Evolutionary conservation across 2,797 vertebrate species (phyloP), one percentile per base, ranked within the genome.

Genomic region (Harpagifer antarcticus): DNA sequence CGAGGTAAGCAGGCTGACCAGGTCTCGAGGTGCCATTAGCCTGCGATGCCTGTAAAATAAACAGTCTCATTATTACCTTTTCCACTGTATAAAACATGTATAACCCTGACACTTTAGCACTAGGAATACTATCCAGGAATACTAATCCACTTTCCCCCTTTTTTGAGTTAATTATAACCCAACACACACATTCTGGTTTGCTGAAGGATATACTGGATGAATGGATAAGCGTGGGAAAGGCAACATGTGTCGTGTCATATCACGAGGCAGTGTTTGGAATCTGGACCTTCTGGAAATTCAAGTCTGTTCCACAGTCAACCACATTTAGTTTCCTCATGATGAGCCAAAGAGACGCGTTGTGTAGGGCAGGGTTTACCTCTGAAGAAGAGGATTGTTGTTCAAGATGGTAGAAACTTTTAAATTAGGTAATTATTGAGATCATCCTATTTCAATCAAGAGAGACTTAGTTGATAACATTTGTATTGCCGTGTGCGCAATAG

Each of bases 1-100:
- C 96, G 13, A 99, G 94, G 78, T 96, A 97, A 76, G 96, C 97
- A 5, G 92, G 84, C 0, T 85, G 27, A 40, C 27, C 27, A 27
- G 96, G 95, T 90, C 97, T 98, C n/a, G 91, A 61, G 49, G 94
- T 87, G 58, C 97, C 97, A n/a, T 99, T 98, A n/a, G 96, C 65
- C 60, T 95, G 94, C 20, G 86, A 85, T 15, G 85, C 93, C 98
- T 98, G 92, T 75, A 83, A 76, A 84, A 68, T 12, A 16, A 67
- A 90, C 17, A 82, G 15, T 75, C 1, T 76, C 20, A 74, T 1
- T 0, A 31, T 61, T 48, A 81, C 9, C 45, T 23, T 10, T 5
- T 5, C 45, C n/a, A 1, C 43, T 61, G 16, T 17, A 3, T 57
- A 0, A 33, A 8, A 40, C 12, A 23, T 13, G 15, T 3, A 59